Evolutionary conservation across 2,113 vertebrate genomes (phyloP).

Genomic region (Penelope pileata): DNA sequence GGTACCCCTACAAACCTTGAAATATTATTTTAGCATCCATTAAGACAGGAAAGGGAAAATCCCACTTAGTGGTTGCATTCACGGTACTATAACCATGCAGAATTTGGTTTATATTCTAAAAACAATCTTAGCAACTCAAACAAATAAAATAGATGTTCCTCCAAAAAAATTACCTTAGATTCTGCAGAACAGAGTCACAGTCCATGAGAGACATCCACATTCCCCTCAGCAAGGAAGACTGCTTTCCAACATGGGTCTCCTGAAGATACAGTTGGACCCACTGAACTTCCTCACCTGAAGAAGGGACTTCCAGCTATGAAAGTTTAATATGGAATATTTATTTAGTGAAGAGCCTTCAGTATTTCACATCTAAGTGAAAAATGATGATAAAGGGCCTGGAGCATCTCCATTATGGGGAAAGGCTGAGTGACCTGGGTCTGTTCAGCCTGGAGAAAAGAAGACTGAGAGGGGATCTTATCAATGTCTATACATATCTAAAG

Average conservation of each 20-base stretch:
- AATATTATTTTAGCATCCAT: not conserved
- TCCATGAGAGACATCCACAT: not conserved
- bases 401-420: too few relatives aligned
- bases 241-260: not conserved
- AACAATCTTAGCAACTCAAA: not conserved
- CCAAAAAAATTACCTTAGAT: not conserved
- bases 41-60: not conserved
- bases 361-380: too few relatives aligned
- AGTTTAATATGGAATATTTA: not conserved
- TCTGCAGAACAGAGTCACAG: not conserved
- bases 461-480: too few relatives aligned
- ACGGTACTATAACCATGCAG: not conserved
- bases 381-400: too few relatives aligned
- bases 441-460: too few relatives aligned
- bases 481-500: too few relatives aligned
- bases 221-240: not conserved
- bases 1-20: not conserved
- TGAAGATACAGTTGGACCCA: accelerated
- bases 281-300: not conserved
- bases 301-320: not conserved
- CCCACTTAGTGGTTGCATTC: not conserved
- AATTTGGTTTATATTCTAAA: not conserved
- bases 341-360: too few relatives aligned
- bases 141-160: not conserved
- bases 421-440: too few relatives aligned